A percentile compares a stretch with the other conserved stretches of the same genome.
Conservation (phyloP, 2,113 vertebrate genomes). For the Scartelaos histophorus region DNA sequence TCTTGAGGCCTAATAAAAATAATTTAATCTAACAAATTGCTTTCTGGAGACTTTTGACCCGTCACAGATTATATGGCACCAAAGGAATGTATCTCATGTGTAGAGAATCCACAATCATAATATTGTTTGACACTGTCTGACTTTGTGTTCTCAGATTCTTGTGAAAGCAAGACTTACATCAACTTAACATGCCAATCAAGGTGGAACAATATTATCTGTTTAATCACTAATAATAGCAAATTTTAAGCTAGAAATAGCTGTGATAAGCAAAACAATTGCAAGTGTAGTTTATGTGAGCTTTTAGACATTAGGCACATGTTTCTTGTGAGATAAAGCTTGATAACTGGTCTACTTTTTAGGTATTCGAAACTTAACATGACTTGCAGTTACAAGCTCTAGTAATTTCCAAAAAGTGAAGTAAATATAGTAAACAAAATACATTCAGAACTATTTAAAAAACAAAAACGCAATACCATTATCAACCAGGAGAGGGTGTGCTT, state of each 20-base stretch:
- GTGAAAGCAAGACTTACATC: neutral
- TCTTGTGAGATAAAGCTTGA: neutral
- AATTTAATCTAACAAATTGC: conserved; percentile 20
- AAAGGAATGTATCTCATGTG: neutral
- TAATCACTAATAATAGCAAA: neutral
- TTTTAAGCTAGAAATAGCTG: neutral
- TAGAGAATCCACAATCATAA: neutral
- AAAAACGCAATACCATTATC: no score
- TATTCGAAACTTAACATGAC: no score
- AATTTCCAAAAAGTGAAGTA: no score
- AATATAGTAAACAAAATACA: no score
- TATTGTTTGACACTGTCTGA: conserved; percentile 3
- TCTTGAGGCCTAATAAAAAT: conserved; percentile 17
- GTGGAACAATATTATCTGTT: neutral
- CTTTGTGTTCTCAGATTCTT: conserved; percentile 1
- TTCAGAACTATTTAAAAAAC: no score
- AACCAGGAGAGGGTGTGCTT: conserved; percentile 48
- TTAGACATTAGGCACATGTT: neutral
- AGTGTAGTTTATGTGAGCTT: neutral
- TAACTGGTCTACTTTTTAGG: neutral
- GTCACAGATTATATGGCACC: neutral
- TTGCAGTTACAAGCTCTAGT: no score
- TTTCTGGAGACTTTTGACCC: neutral
- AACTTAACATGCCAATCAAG: neutral
- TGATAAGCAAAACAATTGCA: neutral